Evolutionary conservation across 1,140 invertebrate genomes (phyloP).

Genomic region (Sweltsa coloradensis): DNA sequence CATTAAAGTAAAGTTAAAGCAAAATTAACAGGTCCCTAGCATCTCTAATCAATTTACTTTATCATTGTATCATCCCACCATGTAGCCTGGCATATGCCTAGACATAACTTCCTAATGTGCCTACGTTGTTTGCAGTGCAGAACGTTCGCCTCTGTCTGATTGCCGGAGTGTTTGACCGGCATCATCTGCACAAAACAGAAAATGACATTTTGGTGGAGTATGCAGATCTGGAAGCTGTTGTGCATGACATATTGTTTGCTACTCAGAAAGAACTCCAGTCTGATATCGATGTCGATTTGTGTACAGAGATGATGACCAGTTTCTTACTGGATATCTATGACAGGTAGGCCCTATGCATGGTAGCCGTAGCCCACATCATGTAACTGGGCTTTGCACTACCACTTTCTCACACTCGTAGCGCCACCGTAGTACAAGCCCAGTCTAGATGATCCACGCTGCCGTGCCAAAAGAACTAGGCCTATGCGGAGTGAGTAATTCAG

Average conservation of each 20-base stretch:
- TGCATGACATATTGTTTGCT: conserved; percentile 49
- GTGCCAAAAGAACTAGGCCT: too few species aligned
- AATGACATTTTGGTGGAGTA: conserved; percentile 40
- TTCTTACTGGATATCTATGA: conserved; percentile 51
- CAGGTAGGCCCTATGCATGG: conserved; percentile 30
- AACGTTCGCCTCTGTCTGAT: conserved; percentile 38
- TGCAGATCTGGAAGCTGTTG: conserved; percentile 42
- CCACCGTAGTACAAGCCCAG: too few species aligned
- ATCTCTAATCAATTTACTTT: too few species aligned
- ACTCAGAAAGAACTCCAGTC: conserved; percentile 41
- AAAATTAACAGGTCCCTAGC: too few species aligned
- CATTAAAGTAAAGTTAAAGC: too few species aligned
- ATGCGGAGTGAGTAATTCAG: too few species aligned
- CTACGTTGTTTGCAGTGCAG: conserved; percentile 35
- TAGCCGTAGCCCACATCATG: neutral
- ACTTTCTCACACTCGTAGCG: too few species aligned
- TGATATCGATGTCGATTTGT: conserved; percentile 38
- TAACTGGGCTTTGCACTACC: neutral
- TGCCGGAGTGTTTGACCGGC: conserved; percentile 42
- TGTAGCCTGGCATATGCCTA: too few species aligned
- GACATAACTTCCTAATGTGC: neutral
- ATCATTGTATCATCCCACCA: too few species aligned
- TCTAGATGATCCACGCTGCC: too few species aligned
- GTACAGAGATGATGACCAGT: conserved; percentile 43
- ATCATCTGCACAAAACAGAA: conserved; percentile 44